Conservation (phyloP, 2,113 vertebrate species). For the Peromyscus californicus region DNA sequence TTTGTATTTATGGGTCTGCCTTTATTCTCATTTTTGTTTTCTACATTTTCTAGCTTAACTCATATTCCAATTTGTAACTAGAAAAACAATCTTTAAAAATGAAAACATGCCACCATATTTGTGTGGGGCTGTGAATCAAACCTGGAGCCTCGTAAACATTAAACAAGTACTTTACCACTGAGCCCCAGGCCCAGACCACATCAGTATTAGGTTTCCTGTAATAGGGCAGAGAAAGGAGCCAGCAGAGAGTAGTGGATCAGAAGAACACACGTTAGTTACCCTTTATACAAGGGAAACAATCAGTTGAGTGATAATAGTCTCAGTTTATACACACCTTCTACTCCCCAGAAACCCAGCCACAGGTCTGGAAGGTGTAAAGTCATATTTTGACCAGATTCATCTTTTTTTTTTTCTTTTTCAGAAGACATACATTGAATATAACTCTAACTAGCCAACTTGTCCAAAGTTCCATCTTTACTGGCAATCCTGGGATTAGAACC, state of each 20-base stretch:
- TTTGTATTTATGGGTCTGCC: neutral
- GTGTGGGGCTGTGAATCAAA: neutral
- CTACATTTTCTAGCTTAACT: slow-evolving; percentile 48
- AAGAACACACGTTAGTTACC: neutral
- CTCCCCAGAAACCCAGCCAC: slow-evolving; percentile 19
- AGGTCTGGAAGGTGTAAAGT: slow-evolving; percentile 38
- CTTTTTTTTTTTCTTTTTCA: neutral
- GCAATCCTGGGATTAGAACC: slow-evolving; percentile 41
- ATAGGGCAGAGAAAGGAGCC: neutral
- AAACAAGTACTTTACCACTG: neutral
- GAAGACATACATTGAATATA: slow-evolving; percentile 38
- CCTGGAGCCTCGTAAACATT: neutral
- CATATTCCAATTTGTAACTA: slow-evolving; percentile 18
- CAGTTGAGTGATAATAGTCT: neutral
- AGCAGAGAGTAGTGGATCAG: neutral
- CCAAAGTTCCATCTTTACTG: slow-evolving; percentile 22
- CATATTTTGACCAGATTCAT: neutral
- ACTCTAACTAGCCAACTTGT: slow-evolving; percentile 20
- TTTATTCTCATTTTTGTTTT: slow-evolving; percentile 6
- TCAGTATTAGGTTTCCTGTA: neutral
- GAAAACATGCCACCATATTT: neutral
- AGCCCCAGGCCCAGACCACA: neutral
- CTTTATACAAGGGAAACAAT: slow-evolving; percentile 18
- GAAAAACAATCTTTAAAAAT: neutral
- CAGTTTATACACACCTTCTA: neutral